These are phyloP conservation scores for Corythornis cristatus DNA, from an alignment of 2,113 vertebrate species.

Conservation along the genomic window DNA sequence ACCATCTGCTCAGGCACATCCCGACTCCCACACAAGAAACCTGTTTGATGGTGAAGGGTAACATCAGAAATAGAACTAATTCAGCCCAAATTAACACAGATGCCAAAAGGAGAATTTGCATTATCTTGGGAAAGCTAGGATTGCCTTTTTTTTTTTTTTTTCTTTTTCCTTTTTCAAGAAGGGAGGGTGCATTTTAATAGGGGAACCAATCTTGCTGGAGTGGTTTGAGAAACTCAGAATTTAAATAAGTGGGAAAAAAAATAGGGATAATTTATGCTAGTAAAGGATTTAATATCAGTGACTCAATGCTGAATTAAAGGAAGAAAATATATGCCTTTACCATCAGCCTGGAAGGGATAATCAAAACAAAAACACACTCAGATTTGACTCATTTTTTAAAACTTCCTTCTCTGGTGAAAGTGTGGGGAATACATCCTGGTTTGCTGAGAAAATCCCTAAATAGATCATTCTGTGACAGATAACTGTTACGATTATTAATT, in stretches of 20 bases:
- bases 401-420: constrained; percentile 5
- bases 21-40: neutral
- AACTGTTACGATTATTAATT: constrained; percentile 60
- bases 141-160: no score
- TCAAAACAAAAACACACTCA: constrained; percentile 3
- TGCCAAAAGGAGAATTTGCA: neutral
- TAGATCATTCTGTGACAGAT: constrained; percentile 38
- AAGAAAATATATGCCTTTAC: neutral
- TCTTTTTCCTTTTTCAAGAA: neutral
- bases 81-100: neutral
- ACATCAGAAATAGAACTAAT: neutral
- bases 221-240: neutral
- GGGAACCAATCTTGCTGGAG: neutral
- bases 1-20: neutral
- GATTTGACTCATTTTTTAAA: constrained; percentile 6
- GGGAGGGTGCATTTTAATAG: neutral
- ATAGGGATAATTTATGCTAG: neutral
- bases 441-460: constrained; percentile 40
- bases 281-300: neutral
- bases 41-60: neutral
- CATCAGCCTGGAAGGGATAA: constrained; percentile 10
- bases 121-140: neutral
- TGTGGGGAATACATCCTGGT: neutral
- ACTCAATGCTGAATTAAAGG: neutral
- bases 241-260: neutral